Percentiles rank a stretch among this genome's conserved stretches.
Evolutionary conservation across 2,888 invertebrate genomes (phyloP).

Genomic region (Spisula subtruncata): DNA sequence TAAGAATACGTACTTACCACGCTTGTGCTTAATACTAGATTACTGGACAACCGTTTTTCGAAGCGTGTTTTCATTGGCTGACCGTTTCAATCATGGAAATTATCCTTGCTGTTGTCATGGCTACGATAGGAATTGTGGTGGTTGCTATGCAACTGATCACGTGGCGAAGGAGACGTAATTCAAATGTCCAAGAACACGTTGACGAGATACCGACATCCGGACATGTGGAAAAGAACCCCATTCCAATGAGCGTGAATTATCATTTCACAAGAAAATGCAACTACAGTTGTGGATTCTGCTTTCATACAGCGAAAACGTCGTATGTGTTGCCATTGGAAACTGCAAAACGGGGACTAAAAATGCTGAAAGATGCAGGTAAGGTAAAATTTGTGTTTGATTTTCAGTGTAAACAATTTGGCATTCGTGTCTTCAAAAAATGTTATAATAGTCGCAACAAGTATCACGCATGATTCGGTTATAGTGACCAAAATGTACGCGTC

Average conservation of each 20-base stretch:
- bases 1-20: too few species aligned
- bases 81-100: too few species aligned
- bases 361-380: slow-evolving; percentile 86
- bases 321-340: slow-evolving; percentile 88
- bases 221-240: slow-evolving; percentile 21
- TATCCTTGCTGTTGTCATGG: neutral
- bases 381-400: neutral
- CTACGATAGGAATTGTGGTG: neutral
- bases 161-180: neutral
- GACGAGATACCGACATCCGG: neutral
- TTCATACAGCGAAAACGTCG: slow-evolving; percentile 89
- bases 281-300: slow-evolving; percentile 89
- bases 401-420: too few species aligned
- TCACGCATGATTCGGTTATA: too few species aligned
- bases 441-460: too few species aligned
- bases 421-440: too few species aligned
- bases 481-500: too few species aligned
- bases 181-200: neutral
- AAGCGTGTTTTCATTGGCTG: too few species aligned
- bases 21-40: too few species aligned
- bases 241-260: slow-evolving; percentile 89
- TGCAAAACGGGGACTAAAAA: slow-evolving; percentile 88
- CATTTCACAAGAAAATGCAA: slow-evolving; percentile 89
- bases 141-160: neutral
- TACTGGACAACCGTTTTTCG: too few species aligned